Evolutionary conservation across 2,888 invertebrate species (phyloP).

Genomic region (Spilarctia lutea): DNA sequence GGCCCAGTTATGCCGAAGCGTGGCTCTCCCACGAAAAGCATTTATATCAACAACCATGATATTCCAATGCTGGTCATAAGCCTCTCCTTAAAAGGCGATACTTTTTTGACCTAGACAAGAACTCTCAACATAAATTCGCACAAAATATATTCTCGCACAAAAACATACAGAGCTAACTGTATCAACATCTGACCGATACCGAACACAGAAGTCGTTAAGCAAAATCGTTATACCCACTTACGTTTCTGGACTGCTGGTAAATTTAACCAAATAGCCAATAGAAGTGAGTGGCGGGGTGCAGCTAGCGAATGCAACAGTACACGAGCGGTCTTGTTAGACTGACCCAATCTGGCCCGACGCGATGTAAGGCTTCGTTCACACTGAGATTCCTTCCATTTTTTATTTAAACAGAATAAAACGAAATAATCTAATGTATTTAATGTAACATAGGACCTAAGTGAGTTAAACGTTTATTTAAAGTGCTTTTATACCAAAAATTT

Average conservation of each 20-base stretch:
- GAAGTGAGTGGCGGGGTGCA: conserved; percentile 66
- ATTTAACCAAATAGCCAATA: conserved; percentile 78
- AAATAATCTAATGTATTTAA: neutral
- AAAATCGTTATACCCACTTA: conserved; percentile 56
- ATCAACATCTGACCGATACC: conserved; percentile 38
- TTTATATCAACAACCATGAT: too few relatives aligned
- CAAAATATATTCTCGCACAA: neutral
- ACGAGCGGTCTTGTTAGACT: conserved; percentile 73
- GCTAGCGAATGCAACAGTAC: conserved; percentile 69
- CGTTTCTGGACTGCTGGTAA: conserved; percentile 65
- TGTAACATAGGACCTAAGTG: neutral
- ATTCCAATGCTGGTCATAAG: too few relatives aligned
- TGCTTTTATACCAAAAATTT: neutral
- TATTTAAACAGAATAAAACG: neutral
- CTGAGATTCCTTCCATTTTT: conserved; percentile 19
- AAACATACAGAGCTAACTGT: neutral
- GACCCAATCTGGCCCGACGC: conserved; percentile 68
- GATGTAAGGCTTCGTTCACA: conserved; percentile 59
- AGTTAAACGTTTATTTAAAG: neutral
- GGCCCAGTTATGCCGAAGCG: too few relatives aligned
- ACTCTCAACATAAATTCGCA: neutral
- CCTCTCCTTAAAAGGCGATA: too few relatives aligned
- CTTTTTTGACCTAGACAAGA: too few relatives aligned
- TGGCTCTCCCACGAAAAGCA: too few relatives aligned
- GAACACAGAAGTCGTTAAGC: conserved; percentile 50